A percentile compares a stretch with the other conserved stretches of the same genome.
Evolutionary conservation across 2,113 vertebrate genomes (phyloP).

Genomic region (Urocynchramus pylzowi): DNA sequence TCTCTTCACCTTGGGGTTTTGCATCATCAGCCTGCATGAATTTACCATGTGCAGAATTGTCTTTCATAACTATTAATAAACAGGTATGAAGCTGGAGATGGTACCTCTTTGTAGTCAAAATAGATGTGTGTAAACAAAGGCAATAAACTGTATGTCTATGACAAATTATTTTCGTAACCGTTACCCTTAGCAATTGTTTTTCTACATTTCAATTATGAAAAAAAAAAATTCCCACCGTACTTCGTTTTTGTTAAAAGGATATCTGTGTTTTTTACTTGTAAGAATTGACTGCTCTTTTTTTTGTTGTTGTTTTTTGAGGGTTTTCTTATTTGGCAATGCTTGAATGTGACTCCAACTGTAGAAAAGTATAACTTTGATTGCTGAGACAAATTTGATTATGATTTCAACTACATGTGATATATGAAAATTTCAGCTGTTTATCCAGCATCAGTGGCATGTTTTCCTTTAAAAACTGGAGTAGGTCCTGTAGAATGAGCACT

Average conservation of each 20-base stretch:
- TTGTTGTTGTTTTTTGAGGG: neutral
- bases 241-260: neutral
- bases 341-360: neutral
- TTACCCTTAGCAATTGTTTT: neutral
- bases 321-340: neutral
- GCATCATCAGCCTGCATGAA: neutral
- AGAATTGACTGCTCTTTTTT: neutral
- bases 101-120: neutral
- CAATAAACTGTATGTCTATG: neutral
- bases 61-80: constrained; percentile 4
- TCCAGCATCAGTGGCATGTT: neutral
- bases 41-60: neutral
- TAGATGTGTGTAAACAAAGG: neutral
- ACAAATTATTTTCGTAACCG: neutral
- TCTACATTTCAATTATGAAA: neutral
- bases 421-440: constrained; percentile 8
- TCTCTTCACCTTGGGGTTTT: constrained; percentile 29
- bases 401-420: neutral
- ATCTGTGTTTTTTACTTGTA: neutral
- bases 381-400: constrained; percentile 4
- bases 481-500: neutral
- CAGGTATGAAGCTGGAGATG: constrained; percentile 28
- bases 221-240: neutral
- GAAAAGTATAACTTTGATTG: neutral
- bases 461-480: neutral